These are phyloP conservation scores for Brachynemurus nebulosus DNA, from an alignment of 2,888 invertebrate genomes.

Conservation along the genomic window DNA sequence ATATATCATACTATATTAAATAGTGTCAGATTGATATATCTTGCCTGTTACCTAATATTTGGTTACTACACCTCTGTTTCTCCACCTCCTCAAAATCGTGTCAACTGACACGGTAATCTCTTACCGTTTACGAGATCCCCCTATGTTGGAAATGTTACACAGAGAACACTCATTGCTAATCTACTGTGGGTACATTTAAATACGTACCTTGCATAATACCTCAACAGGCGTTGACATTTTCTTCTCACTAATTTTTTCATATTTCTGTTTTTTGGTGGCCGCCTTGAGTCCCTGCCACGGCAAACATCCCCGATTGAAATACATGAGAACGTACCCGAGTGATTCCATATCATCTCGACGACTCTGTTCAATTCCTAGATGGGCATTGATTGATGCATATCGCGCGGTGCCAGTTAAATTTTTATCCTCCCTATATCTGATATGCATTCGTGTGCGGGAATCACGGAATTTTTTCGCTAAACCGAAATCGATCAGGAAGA, in stretches of 20 bases:
- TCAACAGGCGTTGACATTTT: slow-evolving; percentile 99
- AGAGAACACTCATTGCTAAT: too few relatives aligned
- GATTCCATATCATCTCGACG: slow-evolving; percentile 99
- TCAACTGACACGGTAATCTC: too few relatives aligned
- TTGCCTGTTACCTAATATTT: too few relatives aligned
- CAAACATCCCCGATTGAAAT: slow-evolving; percentile 86
- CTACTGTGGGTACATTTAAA: too few relatives aligned
- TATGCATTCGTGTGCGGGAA: slow-evolving; percentile 81
- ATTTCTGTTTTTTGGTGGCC: slow-evolving; percentile 97
- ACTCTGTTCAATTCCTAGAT: slow-evolving; percentile 96
- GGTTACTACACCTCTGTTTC: too few relatives aligned
- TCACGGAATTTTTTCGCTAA: slow-evolving; percentile 98
- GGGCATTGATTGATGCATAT: slow-evolving; percentile 99
- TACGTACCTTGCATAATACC: slow-evolving; percentile 90
- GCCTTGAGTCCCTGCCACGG: slow-evolving; percentile 98
- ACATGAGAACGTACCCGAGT: slow-evolving; percentile 98
- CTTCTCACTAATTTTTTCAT: slow-evolving; percentile 98
- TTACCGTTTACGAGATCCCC: too few relatives aligned
- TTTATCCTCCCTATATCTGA: slow-evolving; percentile 93
- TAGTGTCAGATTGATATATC: too few relatives aligned
- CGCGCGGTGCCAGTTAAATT: slow-evolving; percentile 89
- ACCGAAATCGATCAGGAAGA: slow-evolving; percentile 98
- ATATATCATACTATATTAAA: too few relatives aligned
- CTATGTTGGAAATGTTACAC: too few relatives aligned
- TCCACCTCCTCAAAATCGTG: too few relatives aligned